Conservation (phyloP, 2,888 invertebrate species). For the Diabrotica balteata region DNA sequence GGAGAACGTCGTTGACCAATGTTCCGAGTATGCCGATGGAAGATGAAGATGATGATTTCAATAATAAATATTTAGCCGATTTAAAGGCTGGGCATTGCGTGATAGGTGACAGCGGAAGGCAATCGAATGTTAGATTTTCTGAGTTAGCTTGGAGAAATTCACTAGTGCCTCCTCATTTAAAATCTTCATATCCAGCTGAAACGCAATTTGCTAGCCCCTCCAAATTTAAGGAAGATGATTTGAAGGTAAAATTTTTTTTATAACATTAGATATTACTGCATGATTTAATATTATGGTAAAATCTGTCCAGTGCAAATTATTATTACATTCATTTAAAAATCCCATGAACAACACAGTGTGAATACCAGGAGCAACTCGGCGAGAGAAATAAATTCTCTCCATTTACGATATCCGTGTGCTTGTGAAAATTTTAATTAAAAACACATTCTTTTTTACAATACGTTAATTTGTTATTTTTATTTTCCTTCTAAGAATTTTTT, state of each 20-base stretch:
- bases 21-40: constrained; percentile 65
- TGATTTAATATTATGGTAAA: too few relatives aligned
- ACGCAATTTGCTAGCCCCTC: constrained; percentile 69
- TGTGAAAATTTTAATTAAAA: too few relatives aligned
- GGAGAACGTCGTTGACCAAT: constrained; percentile 45
- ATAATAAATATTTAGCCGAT: constrained; percentile 78
- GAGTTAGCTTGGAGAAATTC: constrained; percentile 83
- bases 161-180: constrained; percentile 82
- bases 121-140: constrained; percentile 63
- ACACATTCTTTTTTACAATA: too few relatives aligned
- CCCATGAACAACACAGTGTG: too few relatives aligned
- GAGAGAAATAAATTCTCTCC: too few relatives aligned
- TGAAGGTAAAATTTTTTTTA: constrained; percentile 64
- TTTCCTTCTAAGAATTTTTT: too few relatives aligned
- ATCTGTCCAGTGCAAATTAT: too few relatives aligned
- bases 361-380: too few relatives aligned
- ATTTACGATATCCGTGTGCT: too few relatives aligned
- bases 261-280: too few relatives aligned
- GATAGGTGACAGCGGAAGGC: constrained; percentile 46
- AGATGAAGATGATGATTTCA: constrained; percentile 88
- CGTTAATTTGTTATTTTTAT: too few relatives aligned
- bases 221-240: constrained; percentile 69
- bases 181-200: constrained; percentile 85
- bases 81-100: constrained; percentile 67
- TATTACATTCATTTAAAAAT: too few relatives aligned